Percentiles rank a stretch among this genome's conserved stretches.
Evolutionary conservation across 2,113 vertebrate species (phyloP).

Genomic region (Malurus alboscapulatus): DNA sequence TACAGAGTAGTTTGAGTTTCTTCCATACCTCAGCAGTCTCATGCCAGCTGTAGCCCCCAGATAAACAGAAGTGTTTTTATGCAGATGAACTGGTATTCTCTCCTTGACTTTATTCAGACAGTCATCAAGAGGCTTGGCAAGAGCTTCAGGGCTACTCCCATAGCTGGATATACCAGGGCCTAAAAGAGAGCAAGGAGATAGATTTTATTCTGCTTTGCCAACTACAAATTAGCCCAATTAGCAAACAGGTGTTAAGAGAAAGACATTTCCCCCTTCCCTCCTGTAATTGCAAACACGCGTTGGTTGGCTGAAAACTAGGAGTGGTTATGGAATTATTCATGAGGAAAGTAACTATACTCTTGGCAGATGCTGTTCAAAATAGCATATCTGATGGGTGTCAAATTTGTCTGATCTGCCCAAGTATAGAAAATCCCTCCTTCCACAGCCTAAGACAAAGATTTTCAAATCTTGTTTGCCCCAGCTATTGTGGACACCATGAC

Average conservation of each 20-base stretch:
- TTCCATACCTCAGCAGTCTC: slow-evolving; percentile 87
- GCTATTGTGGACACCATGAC: not conserved
- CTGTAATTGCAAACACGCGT: not conserved
- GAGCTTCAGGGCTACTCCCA: slow-evolving; percentile 53
- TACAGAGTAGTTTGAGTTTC: not conserved
- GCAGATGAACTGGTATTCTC: slow-evolving; percentile 77
- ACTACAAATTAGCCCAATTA: not conserved
- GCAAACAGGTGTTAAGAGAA: not conserved
- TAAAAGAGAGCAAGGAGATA: slow-evolving; percentile 58
- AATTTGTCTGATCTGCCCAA: not conserved
- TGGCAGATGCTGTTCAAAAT: not conserved
- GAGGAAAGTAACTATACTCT: not conserved
- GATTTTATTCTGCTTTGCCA: slow-evolving; percentile 16
- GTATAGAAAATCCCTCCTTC: not conserved
- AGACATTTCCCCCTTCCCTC: not conserved
- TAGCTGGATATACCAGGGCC: slow-evolving; percentile 88
- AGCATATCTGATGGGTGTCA: not conserved
- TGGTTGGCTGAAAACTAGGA: not conserved
- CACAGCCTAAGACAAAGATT: not conserved
- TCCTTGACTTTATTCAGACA: slow-evolving; percentile 79
- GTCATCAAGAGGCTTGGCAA: slow-evolving; percentile 70
- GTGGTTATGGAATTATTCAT: not conserved
- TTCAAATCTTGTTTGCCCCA: not conserved
- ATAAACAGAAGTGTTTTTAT: slow-evolving; percentile 79
- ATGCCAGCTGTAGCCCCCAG: slow-evolving; percentile 96